Percentiles rank a stretch among this genome's conserved stretches.
Conservation (phyloP, 2,888 invertebrate species). For the Sphinx pinastri region DNA sequence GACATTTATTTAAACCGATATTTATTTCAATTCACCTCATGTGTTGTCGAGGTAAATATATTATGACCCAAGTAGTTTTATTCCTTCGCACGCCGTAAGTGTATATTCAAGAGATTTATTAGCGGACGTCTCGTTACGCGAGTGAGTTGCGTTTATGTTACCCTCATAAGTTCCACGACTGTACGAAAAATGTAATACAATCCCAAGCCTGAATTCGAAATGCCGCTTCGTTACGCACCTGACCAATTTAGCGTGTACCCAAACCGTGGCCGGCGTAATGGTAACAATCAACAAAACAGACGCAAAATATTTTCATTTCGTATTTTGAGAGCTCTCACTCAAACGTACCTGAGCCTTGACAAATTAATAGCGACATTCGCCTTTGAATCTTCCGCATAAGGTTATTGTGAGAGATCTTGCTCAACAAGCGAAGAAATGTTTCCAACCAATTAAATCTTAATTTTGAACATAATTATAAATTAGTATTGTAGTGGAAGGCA, state of each 20-base stretch:
- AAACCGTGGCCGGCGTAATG: slow-evolving; percentile 34
- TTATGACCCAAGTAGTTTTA: not conserved
- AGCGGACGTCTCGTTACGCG: slow-evolving; percentile 34
- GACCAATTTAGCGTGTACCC: slow-evolving; percentile 36
- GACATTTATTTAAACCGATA: not conserved
- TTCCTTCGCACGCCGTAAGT: not conserved
- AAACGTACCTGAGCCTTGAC: not conserved
- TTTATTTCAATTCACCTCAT: not conserved
- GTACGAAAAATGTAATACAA: slow-evolving; percentile 37
- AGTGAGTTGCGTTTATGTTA: slow-evolving; percentile 40
- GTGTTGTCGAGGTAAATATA: not conserved
- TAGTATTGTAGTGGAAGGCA: too few relatives aligned
- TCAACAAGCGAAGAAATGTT: too few relatives aligned
- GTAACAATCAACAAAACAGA: slow-evolving; percentile 38
- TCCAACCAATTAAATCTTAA: too few relatives aligned
- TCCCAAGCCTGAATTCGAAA: slow-evolving; percentile 43
- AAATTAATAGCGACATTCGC: too few relatives aligned
- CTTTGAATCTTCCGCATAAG: too few relatives aligned
- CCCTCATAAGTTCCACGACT: slow-evolving; percentile 37
- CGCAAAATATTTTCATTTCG: slow-evolving; percentile 33
- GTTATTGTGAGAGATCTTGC: too few relatives aligned
- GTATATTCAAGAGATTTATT: slow-evolving; percentile 16
- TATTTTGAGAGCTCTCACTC: not conserved
- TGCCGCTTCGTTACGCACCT: slow-evolving; percentile 43
- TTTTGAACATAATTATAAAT: too few relatives aligned